Base-by-base conservation (phyloP, 2,113 vertebrate genomes). In the Ascaphus truei region DNA sequence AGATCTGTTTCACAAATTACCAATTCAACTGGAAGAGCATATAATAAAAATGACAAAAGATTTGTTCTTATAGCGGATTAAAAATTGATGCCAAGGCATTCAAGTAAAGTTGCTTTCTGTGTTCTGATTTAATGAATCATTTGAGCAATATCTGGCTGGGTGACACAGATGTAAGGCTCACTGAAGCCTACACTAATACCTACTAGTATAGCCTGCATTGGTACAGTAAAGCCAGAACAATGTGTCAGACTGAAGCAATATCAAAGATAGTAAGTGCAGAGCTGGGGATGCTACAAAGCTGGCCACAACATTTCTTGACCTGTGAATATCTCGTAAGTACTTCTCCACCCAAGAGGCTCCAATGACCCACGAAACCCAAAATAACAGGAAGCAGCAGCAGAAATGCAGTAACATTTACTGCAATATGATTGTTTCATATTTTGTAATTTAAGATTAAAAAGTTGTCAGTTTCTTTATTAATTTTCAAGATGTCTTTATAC, bases 61-160 rank as follows among this genome's bases (percentile, higher is more conserved):
- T 96, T 97, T 97, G 93, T 96, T 95, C 92, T 94, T 93, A 92
- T 75, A 81, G 84, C 75, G 86, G 77, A 95, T 98, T 85, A 99
- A 99, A 98, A 94, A 98, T 98, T 96, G 75, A 96, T 96, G 89
- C 63, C 62, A 83, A 88, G 80, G 92, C 94, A 91, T 98, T 96
- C 93, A 95, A 95, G 93, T 96, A 97, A 98, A 97, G 95, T 96
- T 98, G 90, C 91, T 98, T 98, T 98, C 93, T 96, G 86, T 99
- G 96, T 98, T 95, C 93, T 98, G 96, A 98, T 98, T 98, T 98
- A 98, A 98, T 96, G 95, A 98, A 93, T 94, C 91, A 89, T 93
- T 93, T 94, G 90, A 88, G 86, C 73, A 66, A 79, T 84, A 89
- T 81, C 83, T 85, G 88, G 87, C 80, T 85, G 85, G 77, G 87